A percentile compares a stretch with the other conserved stretches of the same genome.
These are phyloP conservation scores for Marisa cornuarietis DNA, from an alignment of 1,140 invertebrate genomes.

Conservation along the genomic window DNA sequence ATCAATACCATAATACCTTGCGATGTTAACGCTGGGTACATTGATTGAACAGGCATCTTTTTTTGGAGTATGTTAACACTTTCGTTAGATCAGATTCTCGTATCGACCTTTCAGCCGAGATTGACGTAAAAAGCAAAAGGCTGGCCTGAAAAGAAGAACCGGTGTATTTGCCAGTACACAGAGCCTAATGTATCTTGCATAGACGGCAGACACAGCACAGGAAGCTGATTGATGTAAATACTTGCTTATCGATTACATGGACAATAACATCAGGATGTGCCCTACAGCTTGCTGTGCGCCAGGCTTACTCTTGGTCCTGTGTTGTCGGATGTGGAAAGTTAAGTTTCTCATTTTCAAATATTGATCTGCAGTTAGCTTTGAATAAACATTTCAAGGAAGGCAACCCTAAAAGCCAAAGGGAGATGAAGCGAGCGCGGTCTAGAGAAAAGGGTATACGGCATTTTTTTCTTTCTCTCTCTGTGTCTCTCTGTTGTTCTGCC, in stretches of 20 bases:
- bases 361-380: conserved; percentile 23
- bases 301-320: background rate
- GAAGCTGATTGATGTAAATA: conserved; percentile 29
- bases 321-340: conserved; percentile 15
- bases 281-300: background rate
- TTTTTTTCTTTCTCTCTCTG: too few relatives aligned
- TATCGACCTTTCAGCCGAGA: conserved; percentile 19
- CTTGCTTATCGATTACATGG: conserved; percentile 24
- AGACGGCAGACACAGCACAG: conserved; percentile 7
- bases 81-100: conserved; percentile 26
- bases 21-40: conserved; percentile 5
- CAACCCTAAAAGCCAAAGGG: background rate
- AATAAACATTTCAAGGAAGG: conserved; percentile 16
- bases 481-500: background rate
- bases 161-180: conserved; percentile 28
- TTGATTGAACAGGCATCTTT: conserved; percentile 26
- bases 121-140: conserved; percentile 21
- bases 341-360: conserved; percentile 30
- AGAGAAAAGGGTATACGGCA: too few relatives aligned
- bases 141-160: conserved; percentile 13
- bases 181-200: conserved; percentile 27
- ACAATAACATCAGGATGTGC: conserved; percentile 19
- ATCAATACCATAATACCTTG: conserved; percentile 19
- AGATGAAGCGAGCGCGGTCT: background rate
- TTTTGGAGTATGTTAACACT: conserved; percentile 27